These are phyloP conservation scores for Halichoerus grypus DNA, from an alignment of 2,113 vertebrate species.

Conservation along the genomic window DNA sequence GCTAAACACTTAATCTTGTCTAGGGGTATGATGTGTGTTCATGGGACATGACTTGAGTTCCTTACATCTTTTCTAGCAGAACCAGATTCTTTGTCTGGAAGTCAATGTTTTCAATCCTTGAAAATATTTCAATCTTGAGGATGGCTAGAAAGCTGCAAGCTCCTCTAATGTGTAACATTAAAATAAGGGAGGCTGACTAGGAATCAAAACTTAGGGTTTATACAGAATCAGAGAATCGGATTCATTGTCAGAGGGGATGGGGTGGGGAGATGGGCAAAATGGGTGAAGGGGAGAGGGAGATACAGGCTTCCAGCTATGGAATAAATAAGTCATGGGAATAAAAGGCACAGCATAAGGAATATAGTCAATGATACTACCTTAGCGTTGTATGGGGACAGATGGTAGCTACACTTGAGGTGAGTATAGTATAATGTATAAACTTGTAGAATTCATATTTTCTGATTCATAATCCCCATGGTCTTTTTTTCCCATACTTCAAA, in stretches of 20 bases:
- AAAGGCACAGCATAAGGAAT: neutral
- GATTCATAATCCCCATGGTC: neutral
- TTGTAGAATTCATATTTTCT: neutral
- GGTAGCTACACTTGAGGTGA: neutral
- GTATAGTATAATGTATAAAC: neutral
- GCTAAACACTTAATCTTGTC: neutral
- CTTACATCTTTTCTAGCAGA: neutral
- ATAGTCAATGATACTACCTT: neutral
- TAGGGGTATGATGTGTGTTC: neutral
- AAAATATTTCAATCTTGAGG: conserved; percentile 35
- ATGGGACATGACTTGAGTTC: neutral
- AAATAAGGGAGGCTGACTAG: neutral
- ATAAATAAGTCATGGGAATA: neutral
- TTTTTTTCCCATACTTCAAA: neutral
- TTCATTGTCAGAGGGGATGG: neutral
- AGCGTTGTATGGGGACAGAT: neutral
- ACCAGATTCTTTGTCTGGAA: neutral
- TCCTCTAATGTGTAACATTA: neutral
- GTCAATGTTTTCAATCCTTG: neutral
- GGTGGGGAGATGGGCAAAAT: neutral
- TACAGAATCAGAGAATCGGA: neutral
- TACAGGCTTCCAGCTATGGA: too few species aligned
- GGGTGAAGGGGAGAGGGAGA: neutral
- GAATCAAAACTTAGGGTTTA: neutral
- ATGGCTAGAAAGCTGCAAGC: neutral